A percentile compares a stretch with the other conserved stretches of the same genome.
These are phyloP conservation scores for Gonatopus flavifemur DNA, from an alignment of 1,140 invertebrate genomes.

Conservation along the genomic window DNA sequence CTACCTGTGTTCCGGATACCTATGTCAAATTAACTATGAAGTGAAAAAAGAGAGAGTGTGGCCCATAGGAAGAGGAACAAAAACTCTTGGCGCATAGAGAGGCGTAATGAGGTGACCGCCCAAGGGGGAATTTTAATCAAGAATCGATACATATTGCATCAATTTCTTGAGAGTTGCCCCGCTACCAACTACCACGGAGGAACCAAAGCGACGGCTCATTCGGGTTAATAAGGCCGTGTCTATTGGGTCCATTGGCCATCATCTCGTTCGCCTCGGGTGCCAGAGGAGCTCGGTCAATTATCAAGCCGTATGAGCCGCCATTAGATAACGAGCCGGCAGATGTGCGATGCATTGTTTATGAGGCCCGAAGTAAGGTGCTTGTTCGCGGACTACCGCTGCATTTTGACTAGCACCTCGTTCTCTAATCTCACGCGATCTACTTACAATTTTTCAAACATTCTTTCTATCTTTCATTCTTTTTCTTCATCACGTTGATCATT, in stretches of 20 bases:
- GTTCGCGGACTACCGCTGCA: constrained; percentile 14
- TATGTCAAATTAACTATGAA: too few species aligned
- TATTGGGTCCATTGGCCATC: constrained; percentile 36
- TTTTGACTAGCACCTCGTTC: too few species aligned
- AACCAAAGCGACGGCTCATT: constrained; percentile 31
- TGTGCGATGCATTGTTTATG: constrained; percentile 40
- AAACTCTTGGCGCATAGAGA: constrained; percentile 6
- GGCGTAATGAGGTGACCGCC: constrained; percentile 51
- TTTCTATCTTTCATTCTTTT: too few species aligned
- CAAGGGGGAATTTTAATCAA: constrained; percentile 50
- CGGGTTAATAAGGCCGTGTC: constrained; percentile 46
- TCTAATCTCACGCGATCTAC: too few species aligned
- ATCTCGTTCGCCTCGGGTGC: constrained; percentile 46
- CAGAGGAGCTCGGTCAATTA: constrained; percentile 47
- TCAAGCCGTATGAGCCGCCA: constrained; percentile 45
- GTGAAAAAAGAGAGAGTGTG: background rate
- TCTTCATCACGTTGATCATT: too few species aligned
- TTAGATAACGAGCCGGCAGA: constrained; percentile 57
- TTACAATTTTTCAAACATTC: too few species aligned
- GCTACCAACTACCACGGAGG: constrained; percentile 40
- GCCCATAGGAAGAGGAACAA: background rate
- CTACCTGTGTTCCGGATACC: too few species aligned
- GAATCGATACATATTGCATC: constrained; percentile 47
- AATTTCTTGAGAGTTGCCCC: constrained; percentile 32
- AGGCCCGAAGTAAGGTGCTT: constrained; percentile 13